phyloP scores from a whole-genome alignment of 1,140 invertebrate genomes.

The Pristionchus pacificus region DNA sequence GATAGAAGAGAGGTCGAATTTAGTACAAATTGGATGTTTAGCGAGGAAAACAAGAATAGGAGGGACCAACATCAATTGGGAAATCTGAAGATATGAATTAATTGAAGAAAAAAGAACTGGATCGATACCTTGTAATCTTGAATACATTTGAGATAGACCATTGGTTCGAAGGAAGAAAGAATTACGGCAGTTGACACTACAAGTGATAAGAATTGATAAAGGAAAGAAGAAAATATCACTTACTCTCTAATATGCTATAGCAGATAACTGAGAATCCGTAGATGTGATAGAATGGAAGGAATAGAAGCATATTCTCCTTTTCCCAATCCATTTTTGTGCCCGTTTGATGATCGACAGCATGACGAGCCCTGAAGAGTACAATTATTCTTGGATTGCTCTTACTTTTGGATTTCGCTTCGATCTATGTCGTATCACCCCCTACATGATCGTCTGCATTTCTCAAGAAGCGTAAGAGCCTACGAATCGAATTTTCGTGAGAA shows the following conservation, averaged over 20 bases:
- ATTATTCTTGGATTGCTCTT: constrained; percentile 3
- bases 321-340: no score
- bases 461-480: constrained; percentile 6
- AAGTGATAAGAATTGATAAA: constrained; percentile 16
- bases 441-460: not conserved
- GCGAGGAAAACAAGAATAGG: constrained; percentile 69
- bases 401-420: not conserved
- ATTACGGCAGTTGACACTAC: constrained; percentile 15
- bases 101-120: not conserved
- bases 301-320: constrained; percentile 22
- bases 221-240: constrained; percentile 7
- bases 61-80: constrained; percentile 60
- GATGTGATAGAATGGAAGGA: constrained; percentile 37
- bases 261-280: constrained; percentile 27
- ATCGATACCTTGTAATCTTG: constrained; percentile 28
- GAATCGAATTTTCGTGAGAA: no score
- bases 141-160: constrained; percentile 19
- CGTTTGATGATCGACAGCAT: no score
- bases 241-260: not conserved
- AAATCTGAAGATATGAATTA: constrained; percentile 51
- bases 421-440: not conserved
- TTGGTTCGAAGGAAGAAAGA: constrained; percentile 29
- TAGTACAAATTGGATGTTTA: constrained; percentile 65
- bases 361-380: not conserved
- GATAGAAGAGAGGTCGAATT: constrained; percentile 64